These are phyloP conservation scores for Chaenocephalus aceratus DNA, from an alignment of 2,113 vertebrate genomes.

Conservation along the genomic window DNA sequence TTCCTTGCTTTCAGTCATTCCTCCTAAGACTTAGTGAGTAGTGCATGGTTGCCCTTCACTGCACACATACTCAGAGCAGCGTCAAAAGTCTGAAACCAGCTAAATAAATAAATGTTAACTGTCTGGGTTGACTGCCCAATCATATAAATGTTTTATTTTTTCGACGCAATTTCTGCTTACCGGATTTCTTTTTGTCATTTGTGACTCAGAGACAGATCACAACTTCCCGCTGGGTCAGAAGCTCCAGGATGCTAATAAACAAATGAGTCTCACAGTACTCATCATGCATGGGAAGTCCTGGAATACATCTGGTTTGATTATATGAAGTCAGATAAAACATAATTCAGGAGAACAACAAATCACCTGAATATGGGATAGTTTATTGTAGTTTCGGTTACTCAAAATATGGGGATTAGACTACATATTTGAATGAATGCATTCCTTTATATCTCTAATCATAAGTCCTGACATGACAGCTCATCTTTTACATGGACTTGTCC, in stretches of 20 bases:
- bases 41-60: no score
- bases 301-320: background rate
- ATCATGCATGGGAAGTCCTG: background rate
- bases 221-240: background rate
- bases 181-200: constrained; percentile 4
- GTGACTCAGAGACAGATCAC: constrained; percentile 50
- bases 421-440: background rate
- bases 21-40: background rate
- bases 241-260: background rate
- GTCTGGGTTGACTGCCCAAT: background rate
- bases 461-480: background rate
- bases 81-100: background rate
- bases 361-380: background rate
- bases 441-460: background rate
- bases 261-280: background rate
- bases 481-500: background rate
- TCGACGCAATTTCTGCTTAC: background rate
- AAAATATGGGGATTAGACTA: background rate
- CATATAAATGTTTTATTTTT: background rate
- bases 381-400: background rate
- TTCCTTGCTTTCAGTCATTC: background rate
- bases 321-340: background rate
- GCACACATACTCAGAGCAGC: background rate
- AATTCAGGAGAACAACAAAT: background rate
- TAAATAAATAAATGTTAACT: background rate